phyloP scores from a whole-genome alignment of 2,888 invertebrate genomes.

The Lepeophtheirus nordmannii region DNA sequence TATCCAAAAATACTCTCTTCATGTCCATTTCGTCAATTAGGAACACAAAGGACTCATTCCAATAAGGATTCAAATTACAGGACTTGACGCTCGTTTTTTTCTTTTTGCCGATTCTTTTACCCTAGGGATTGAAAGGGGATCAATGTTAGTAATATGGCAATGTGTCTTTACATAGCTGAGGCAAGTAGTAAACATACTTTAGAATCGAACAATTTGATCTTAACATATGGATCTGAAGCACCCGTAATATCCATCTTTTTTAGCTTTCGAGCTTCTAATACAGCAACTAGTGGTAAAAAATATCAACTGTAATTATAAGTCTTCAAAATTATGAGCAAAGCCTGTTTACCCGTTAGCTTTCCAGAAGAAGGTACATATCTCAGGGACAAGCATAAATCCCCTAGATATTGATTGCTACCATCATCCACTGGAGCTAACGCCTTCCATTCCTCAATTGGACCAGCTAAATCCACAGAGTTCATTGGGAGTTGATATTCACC shows the following conservation, averaged over 20 bases:
- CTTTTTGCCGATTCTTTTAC: constrained; percentile 23
- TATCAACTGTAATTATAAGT: too few species aligned
- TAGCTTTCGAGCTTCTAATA: constrained; percentile 23
- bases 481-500: constrained; percentile 17
- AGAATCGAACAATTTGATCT: constrained; percentile 21
- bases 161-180: neutral
- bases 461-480: constrained; percentile 23
- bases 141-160: too few species aligned
- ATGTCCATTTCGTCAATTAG: constrained; percentile 25
- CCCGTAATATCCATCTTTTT: constrained; percentile 25
- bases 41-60: constrained; percentile 25
- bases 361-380: constrained; percentile 25
- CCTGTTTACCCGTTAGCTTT: constrained; percentile 16
- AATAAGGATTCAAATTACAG: constrained; percentile 25
- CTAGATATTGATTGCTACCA: constrained; percentile 24
- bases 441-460: constrained; percentile 24
- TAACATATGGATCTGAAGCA: constrained; percentile 25
- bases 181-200: constrained; percentile 2
- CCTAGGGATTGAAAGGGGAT: neutral
- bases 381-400: constrained; percentile 22
- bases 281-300: constrained; percentile 8
- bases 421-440: constrained; percentile 24
- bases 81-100: constrained; percentile 23
- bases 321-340: neutral
- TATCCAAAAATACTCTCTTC: constrained; percentile 23